Evolutionary conservation across 2,888 invertebrate species (phyloP).

Genomic region (Tetrapedia diversipes): DNA sequence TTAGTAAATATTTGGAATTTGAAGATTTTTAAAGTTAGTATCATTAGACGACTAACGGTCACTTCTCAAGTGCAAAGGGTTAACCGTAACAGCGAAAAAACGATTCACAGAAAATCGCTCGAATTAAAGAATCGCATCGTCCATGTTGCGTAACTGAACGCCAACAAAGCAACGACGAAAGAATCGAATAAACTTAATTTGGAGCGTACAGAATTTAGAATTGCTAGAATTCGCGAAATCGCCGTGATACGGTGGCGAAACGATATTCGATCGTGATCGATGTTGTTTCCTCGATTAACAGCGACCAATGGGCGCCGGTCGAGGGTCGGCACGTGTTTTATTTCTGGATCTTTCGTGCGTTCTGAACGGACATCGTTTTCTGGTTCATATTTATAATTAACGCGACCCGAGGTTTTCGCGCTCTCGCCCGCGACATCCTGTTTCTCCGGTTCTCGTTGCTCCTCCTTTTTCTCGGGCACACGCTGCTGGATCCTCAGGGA

Average conservation of each 20-base stretch:
- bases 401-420: constrained; percentile 49
- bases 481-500: constrained; percentile 44
- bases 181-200: not conserved
- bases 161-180: not conserved
- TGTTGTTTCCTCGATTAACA: not conserved
- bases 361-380: constrained; percentile 52
- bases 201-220: not conserved
- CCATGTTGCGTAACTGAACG: not conserved
- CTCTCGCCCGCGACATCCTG: constrained; percentile 69
- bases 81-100: too few species aligned
- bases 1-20: too few species aligned
- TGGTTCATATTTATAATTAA: constrained; percentile 69
- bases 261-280: not conserved
- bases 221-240: not conserved
- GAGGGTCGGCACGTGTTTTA: constrained; percentile 37
- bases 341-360: constrained; percentile 50
- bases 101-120: too few species aligned
- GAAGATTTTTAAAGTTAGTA: too few species aligned
- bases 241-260: not conserved
- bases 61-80: too few species aligned
- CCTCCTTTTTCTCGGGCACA: constrained; percentile 54
- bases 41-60: too few species aligned
- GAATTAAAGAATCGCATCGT: too few species aligned
- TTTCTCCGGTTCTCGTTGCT: constrained; percentile 58
- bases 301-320: constrained; percentile 1